Evolutionary conservation across 2,113 vertebrate species (phyloP).

Genomic region (Myiagra hebetior): DNA sequence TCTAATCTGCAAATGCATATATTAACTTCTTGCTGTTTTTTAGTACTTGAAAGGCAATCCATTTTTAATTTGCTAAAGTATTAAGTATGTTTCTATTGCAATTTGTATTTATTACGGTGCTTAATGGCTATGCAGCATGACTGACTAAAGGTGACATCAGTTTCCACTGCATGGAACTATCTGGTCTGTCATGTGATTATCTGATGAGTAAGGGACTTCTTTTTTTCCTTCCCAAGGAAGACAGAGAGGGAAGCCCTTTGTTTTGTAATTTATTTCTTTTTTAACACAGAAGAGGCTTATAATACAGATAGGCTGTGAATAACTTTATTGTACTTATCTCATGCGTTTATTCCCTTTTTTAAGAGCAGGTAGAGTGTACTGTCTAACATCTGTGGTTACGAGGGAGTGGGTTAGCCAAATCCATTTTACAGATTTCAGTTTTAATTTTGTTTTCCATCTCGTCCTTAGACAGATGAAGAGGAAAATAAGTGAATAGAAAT

Average conservation of each 20-base stretch:
- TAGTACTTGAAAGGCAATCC: background rate
- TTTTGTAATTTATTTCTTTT: background rate
- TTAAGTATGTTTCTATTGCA: background rate
- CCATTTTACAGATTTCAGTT: background rate
- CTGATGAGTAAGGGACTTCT: background rate
- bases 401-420: background rate
- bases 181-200: background rate
- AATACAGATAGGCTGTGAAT: background rate
- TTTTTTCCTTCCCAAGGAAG: background rate
- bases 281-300: background rate
- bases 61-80: constrained; percentile 22
- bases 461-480: background rate
- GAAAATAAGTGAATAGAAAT: constrained; percentile 1
- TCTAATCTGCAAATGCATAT: background rate
- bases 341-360: background rate
- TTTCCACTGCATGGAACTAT: background rate
- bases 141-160: background rate
- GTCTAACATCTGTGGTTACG: background rate
- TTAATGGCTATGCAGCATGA: background rate
- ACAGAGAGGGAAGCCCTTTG: background rate
- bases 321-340: background rate
- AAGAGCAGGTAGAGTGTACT: background rate
- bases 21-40: constrained; percentile 4
- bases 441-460: background rate
- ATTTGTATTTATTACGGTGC: constrained; percentile 35